phyloP scores from a whole-genome alignment of 2,113 vertebrate species.

The Oreochromis spilurus region DNA sequence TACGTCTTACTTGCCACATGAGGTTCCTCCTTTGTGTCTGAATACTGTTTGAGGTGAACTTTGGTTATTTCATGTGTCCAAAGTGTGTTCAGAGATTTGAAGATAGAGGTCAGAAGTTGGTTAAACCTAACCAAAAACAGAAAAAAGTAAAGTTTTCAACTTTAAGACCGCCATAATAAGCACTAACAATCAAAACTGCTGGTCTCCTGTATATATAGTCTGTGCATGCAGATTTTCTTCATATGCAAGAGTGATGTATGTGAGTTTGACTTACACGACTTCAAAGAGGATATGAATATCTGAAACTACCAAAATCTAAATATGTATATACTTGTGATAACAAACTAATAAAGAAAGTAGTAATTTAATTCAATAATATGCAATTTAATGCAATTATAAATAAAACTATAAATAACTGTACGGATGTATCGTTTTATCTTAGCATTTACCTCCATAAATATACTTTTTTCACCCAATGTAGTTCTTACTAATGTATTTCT shows the following conservation, averaged over 20 bases:
- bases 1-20: not conserved
- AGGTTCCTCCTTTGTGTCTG: not conserved
- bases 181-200: not conserved
- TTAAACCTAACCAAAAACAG: not conserved
- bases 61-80: constrained; percentile 22
- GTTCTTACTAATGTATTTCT: not conserved
- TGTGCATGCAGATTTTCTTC: not conserved
- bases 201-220: not conserved
- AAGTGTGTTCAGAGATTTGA: not conserved
- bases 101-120: not conserved
- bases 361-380: not conserved
- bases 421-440: not conserved
- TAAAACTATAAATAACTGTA: not conserved
- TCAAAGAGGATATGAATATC: not conserved
- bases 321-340: not conserved
- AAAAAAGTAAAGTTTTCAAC: not conserved
- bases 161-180: not conserved
- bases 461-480: not conserved
- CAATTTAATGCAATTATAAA: not conserved
- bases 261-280: not conserved
- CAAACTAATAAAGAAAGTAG: not conserved
- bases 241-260: not conserved
- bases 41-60: not conserved
- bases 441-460: not conserved
- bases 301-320: not conserved